A percentile compares a stretch with the other conserved stretches of the same genome.
phyloP scores from a whole-genome alignment of 2,888 invertebrate species.

The Orchesella flavescens region DNA sequence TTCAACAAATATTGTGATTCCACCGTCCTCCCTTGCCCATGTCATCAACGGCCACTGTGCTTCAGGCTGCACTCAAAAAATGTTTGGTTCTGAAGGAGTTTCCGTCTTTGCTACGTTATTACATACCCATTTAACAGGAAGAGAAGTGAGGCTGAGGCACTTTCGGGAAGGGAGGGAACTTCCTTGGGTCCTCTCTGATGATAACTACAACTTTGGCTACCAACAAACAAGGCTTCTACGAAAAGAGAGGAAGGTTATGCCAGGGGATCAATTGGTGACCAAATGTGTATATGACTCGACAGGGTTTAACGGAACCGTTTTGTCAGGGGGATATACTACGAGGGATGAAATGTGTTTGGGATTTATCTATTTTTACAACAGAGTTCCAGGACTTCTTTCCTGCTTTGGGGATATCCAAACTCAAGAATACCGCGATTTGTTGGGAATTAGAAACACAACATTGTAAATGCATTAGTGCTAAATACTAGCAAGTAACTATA shows the following conservation, averaged over 20 bases:
- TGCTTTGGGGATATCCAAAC: slow-evolving; percentile 10
- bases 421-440: neutral
- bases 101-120: slow-evolving; percentile 30
- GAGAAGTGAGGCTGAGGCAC: slow-evolving; percentile 11
- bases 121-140: slow-evolving; percentile 50
- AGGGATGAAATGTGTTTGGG: slow-evolving; percentile 33
- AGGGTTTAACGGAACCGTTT: neutral
- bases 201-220: slow-evolving; percentile 50
- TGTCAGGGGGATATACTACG: neutral
- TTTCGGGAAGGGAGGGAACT: slow-evolving; percentile 41
- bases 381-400: neutral
- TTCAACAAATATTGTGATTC: neutral
- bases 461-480: neutral
- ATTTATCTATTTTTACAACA: neutral
- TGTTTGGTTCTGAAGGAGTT: slow-evolving; percentile 8
- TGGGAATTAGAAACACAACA: slow-evolving; percentile 6
- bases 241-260: slow-evolving; percentile 27
- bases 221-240: slow-evolving; percentile 36
- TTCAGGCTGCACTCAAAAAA: slow-evolving; percentile 23
- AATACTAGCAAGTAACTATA: neutral
- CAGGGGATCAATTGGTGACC: slow-evolving; percentile 32
- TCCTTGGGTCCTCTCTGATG: slow-evolving; percentile 30
- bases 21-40: slow-evolving; percentile 23
- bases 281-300: neutral
- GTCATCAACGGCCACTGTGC: slow-evolving; percentile 47